These are phyloP conservation scores for Drosophila arizonae DNA, from an alignment of 1,140 invertebrate genomes.

Conservation along the genomic window DNA sequence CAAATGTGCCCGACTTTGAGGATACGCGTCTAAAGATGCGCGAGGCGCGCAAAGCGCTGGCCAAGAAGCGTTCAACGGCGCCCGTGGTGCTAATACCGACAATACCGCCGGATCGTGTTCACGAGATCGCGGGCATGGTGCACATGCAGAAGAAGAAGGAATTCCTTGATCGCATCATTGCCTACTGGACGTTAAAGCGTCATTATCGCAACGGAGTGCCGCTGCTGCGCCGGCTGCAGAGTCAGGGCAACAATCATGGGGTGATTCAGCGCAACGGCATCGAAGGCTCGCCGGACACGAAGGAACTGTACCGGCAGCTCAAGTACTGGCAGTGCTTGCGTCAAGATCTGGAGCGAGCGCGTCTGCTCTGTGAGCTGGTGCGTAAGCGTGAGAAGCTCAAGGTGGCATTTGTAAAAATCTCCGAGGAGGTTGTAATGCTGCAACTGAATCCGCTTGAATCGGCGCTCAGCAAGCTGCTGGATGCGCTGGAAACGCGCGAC, in stretches of 20 bases:
- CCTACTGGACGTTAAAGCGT: constrained; percentile 98
- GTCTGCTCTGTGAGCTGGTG: constrained; percentile 96
- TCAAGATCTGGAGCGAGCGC: constrained; percentile 96
- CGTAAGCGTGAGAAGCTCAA: constrained; percentile 98
- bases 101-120: constrained; percentile 93
- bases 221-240: constrained; percentile 92
- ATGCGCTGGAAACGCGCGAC: constrained; percentile 91
- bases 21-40: constrained; percentile 86
- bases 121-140: constrained; percentile 91
- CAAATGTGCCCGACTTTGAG: constrained; percentile 73
- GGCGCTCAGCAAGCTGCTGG: constrained; percentile 89
- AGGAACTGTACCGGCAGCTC: constrained; percentile 92
- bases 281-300: constrained; percentile 85
- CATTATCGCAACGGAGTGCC: constrained; percentile 98
- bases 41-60: constrained; percentile 88
- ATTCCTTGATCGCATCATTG: constrained; percentile 94
- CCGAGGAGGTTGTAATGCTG: constrained; percentile 91
- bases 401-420: constrained; percentile 92
- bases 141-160: constrained; percentile 90
- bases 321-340: constrained; percentile 97
- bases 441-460: constrained; percentile 92
- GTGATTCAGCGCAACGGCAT: constrained; percentile 83
- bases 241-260: constrained; percentile 84
- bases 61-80: constrained; percentile 93
- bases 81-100: constrained; percentile 97